A percentile compares a stretch with the other conserved stretches of the same genome.
Evolutionary conservation across 2,888 invertebrate species (phyloP).

Genomic region (Maniola hyperantus): DNA sequence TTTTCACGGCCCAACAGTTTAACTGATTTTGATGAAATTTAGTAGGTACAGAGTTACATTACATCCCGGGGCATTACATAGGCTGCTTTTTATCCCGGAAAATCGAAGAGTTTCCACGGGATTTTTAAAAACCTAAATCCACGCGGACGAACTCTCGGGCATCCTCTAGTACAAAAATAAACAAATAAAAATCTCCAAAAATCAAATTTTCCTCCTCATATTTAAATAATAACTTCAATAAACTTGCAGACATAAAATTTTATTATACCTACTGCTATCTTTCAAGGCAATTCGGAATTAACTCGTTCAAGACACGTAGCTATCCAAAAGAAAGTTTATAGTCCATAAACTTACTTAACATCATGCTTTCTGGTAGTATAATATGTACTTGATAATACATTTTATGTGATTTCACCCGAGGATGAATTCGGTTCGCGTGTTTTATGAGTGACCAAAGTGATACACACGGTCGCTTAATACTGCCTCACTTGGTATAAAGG

Average conservation of each 20-base stretch:
- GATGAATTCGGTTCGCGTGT: slow-evolving; percentile 59
- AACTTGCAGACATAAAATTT: slow-evolving; percentile 33
- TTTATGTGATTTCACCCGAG: slow-evolving; percentile 58
- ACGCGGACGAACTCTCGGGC: too few relatives aligned
- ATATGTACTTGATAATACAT: slow-evolving; percentile 62
- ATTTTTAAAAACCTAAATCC: too few relatives aligned
- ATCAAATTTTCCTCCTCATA: neutral
- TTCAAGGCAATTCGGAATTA: slow-evolving; percentile 38
- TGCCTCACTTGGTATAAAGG: too few relatives aligned
- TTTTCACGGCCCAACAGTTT: too few relatives aligned
- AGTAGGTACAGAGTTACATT: too few relatives aligned
- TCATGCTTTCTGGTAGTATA: slow-evolving; percentile 56
- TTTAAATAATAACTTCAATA: slow-evolving; percentile 3
- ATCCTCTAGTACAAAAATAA: too few relatives aligned
- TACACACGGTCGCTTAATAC: slow-evolving; percentile 32
- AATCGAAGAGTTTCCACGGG: too few relatives aligned
- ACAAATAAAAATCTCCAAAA: neutral
- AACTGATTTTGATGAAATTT: too few relatives aligned
- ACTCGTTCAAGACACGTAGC: slow-evolving; percentile 43
- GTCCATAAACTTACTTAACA: slow-evolving; percentile 70
- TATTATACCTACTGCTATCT: slow-evolving; percentile 34
- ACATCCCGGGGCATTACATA: too few relatives aligned
- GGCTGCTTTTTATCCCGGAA: too few relatives aligned
- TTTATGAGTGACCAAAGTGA: slow-evolving; percentile 47
- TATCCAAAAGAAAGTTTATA: slow-evolving; percentile 65